Evolutionary conservation across 1,140 invertebrate genomes (phyloP).

Genomic region (Drosophila arawakana): DNA sequence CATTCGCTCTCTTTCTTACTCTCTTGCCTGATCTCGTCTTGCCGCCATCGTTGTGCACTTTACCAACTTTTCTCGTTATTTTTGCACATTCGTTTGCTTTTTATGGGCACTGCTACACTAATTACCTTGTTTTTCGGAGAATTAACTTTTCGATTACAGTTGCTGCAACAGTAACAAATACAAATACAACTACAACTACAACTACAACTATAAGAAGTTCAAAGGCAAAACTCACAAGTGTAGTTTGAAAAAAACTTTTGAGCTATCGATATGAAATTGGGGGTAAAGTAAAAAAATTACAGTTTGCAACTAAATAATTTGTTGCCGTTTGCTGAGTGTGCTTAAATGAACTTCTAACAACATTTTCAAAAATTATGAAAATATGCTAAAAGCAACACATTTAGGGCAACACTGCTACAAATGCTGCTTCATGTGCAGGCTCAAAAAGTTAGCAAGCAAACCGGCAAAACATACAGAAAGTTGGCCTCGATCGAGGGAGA

Average conservation of each 20-base stretch:
- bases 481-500: neutral
- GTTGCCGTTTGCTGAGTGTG: conserved; percentile 32
- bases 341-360: conserved; percentile 48
- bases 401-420: conserved; percentile 17
- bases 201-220: conserved; percentile 11
- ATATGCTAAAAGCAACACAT: conserved; percentile 55
- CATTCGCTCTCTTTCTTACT: conserved; percentile 11
- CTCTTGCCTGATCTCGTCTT: conserved; percentile 7
- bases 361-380: conserved; percentile 61
- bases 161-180: conserved; percentile 27
- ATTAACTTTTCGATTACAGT: conserved; percentile 82
- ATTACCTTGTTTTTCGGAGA: conserved; percentile 82
- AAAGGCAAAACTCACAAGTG: conserved; percentile 64
- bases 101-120: conserved; percentile 80
- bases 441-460: conserved; percentile 18
- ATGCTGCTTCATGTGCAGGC: conserved; percentile 12
- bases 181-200: conserved; percentile 4
- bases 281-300: neutral
- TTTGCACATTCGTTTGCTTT: conserved; percentile 81
- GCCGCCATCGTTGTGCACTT: conserved; percentile 29
- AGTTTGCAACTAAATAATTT: conserved; percentile 55
- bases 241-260: conserved; percentile 49
- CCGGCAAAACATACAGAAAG: conserved; percentile 13
- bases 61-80: conserved; percentile 81
- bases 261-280: conserved; percentile 50